Base-by-base conservation (phyloP, 2,888 invertebrate species). In the Pediacus dermestoides region DNA sequence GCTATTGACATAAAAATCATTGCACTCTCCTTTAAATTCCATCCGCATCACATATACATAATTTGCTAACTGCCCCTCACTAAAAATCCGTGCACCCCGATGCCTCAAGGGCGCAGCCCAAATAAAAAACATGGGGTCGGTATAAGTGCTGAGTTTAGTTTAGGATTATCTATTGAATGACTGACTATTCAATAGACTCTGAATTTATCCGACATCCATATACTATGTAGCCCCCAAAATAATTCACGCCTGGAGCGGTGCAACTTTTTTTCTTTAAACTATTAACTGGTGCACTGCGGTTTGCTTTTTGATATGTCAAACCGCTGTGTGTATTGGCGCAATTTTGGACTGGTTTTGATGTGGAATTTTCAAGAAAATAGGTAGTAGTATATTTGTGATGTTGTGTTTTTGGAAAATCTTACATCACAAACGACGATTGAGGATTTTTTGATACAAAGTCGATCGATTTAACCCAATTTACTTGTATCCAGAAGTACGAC, bases 111-210 rank as follows among this genome's bases (percentile, higher is more conserved):
- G 21, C 21, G n/a, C 6, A 18, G 21, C 21, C n/a, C n/a, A 18
- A 18, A 7, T 7, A 18, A 18, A 18, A 42, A 37, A 14, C 34
- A 34, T 43, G 50, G 50, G 42, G 40, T 34, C 31, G 33, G 37
- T 44, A 40, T 53, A 50, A 55, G 52, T 53, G 54, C 50, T 34
- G 44, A 48, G 53, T 55, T 55, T 55, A 52, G 53, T 54, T 50
- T 40, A 44, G 53, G 53, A 57, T 57, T 57, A 57, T 57, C 55
- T 54, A 35, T 39, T 51, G 48, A 51, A 48, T 50, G 51, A 54
- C 43, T 53, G 54, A 53, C 48, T 48, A 45, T 39, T 54, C 46
- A 50, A 54, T 53, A 42, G 54, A 36, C 35, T 38, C 39, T 37
- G 48, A 51, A 52, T 50, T 47, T 42, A 46, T 46, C 41, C 48